Evolutionary conservation across 2,797 vertebrate species (phyloP).

Genomic region (Propithecus deckenii): DNA sequence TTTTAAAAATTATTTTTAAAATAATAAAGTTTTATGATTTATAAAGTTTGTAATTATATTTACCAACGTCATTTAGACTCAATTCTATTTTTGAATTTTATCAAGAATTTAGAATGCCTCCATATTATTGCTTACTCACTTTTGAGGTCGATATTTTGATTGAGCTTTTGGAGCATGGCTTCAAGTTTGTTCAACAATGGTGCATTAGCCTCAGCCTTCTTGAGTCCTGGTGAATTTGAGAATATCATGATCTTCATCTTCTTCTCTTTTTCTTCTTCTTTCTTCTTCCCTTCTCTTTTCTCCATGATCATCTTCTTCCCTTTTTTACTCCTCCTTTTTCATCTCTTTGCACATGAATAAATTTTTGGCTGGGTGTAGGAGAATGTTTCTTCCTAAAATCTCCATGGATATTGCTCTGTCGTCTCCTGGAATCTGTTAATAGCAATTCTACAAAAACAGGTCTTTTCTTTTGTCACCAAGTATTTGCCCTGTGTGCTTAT

Average conservation of each 20-base stretch:
- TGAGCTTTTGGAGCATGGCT: neutral
- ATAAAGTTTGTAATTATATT: neutral
- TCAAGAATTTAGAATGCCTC: neutral
- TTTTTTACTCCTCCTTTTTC: neutral
- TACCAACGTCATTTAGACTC: neutral
- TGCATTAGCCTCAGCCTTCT: neutral
- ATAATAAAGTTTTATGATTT: neutral
- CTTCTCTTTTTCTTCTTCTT: neutral
- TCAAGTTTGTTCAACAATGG: neutral
- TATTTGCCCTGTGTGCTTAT: neutral
- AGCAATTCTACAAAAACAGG: neutral
- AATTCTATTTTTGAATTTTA: neutral
- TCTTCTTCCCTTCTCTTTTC: neutral
- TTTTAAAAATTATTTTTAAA: neutral
- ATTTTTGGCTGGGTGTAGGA: neutral
- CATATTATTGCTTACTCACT: neutral
- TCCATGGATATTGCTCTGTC: rapidly evolving
- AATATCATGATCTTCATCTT: neutral
- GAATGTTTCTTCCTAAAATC: neutral
- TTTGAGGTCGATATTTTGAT: neutral
- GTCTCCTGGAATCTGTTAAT: neutral
- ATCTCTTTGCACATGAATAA: neutral
- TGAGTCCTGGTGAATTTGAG: neutral
- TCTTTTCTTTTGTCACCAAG: neutral
- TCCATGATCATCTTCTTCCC: neutral